These are phyloP conservation scores for Lepidurus arcticus DNA, from an alignment of 1,140 invertebrate species.

Conservation along the genomic window DNA sequence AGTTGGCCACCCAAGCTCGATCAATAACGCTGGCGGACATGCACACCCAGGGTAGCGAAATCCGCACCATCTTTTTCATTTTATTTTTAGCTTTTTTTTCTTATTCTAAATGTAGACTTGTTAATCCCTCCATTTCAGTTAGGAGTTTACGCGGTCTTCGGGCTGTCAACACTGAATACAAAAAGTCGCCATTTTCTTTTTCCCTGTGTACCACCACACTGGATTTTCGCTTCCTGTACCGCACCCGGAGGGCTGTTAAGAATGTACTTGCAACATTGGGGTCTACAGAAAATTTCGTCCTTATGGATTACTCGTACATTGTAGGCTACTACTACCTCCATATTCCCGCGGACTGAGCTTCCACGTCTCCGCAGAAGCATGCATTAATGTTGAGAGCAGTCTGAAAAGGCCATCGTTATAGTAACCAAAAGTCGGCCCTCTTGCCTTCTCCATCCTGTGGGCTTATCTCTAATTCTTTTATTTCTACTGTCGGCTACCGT, in stretches of 20 bases:
- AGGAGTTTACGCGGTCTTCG: no score
- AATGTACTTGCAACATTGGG: no score
- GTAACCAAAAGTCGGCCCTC: not conserved
- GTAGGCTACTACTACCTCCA: not conserved
- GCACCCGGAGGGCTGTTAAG: no score
- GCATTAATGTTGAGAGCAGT: not conserved
- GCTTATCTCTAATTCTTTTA: not conserved
- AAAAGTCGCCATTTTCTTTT: no score
- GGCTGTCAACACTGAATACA: no score
- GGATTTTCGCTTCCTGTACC: no score
- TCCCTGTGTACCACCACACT: no score
- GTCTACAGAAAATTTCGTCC: no score
- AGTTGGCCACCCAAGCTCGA: constrained; percentile 16
- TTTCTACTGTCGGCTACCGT: not conserved
- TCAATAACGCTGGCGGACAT: not conserved
- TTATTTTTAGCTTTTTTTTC: not conserved
- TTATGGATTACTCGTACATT: no score
- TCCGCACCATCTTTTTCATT: not conserved
- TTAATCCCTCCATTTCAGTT: no score
- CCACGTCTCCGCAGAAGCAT: not conserved
- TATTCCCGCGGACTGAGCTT: not conserved
- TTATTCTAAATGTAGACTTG: no score
- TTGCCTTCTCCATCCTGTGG: not conserved
- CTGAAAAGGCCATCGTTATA: not conserved
- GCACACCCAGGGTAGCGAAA: not conserved